Evolutionary conservation across 2,888 invertebrate genomes (phyloP).

Genomic region (Thyatira batis): DNA sequence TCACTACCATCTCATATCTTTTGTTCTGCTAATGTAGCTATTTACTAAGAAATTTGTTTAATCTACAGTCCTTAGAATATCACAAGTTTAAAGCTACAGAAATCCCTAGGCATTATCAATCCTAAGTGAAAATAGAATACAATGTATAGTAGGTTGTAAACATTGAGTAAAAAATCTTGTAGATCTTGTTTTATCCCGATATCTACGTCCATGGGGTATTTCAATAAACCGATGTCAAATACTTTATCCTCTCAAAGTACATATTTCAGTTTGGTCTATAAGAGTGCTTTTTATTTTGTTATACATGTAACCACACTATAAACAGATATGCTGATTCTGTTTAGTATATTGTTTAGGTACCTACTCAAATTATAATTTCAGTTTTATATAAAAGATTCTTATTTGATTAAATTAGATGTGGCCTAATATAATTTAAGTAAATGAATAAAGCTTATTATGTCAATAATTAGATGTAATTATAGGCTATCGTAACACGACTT

Average conservation of each 20-base stretch:
- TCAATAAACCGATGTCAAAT: neutral
- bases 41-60: too few relatives aligned
- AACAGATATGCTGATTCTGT: neutral
- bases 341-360: neutral
- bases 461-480: too few relatives aligned
- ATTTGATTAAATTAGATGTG: too few relatives aligned
- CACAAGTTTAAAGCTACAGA: too few relatives aligned
- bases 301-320: neutral
- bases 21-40: too few relatives aligned
- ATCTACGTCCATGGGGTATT: neutral
- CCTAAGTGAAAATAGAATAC: neutral
- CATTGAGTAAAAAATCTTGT: neutral
- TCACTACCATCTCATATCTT: neutral
- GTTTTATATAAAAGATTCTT: too few relatives aligned
- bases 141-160: neutral
- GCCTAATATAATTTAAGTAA: too few relatives aligned
- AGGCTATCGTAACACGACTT: too few relatives aligned
- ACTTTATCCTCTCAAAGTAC: neutral
- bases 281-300: neutral
- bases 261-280: neutral
- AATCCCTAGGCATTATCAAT: too few relatives aligned
- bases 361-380: too few relatives aligned
- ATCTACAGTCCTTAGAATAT: too few relatives aligned
- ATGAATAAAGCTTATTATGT: too few relatives aligned
- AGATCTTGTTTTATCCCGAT: neutral